Evolutionary conservation across 2,113 vertebrate genomes (phyloP).

Genomic region (Pomatostomus ruficeps): DNA sequence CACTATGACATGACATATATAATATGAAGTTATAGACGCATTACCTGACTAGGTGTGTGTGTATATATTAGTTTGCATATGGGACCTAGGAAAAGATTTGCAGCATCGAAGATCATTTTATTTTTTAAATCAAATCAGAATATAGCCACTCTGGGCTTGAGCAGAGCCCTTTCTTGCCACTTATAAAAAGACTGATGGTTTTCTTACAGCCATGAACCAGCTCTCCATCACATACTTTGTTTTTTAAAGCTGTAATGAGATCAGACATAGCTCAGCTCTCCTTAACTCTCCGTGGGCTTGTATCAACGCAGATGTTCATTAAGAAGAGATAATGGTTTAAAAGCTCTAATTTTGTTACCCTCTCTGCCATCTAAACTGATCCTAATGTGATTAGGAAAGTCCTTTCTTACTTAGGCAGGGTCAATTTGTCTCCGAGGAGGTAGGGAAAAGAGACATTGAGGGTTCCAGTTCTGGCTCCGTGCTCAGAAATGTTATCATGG

Average conservation of each 20-base stretch:
- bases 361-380: constrained; percentile 63
- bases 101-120: not conserved
- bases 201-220: not conserved
- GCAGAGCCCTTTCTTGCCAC: not conserved
- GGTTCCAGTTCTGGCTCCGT: constrained; percentile 24
- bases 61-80: not conserved
- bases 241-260: constrained; percentile 40
- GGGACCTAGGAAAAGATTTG: not conserved
- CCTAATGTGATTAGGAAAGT: constrained; percentile 71
- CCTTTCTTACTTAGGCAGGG: constrained; percentile 60
- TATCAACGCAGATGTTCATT: constrained; percentile 45
- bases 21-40: not conserved
- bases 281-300: not conserved
- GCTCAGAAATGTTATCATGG: constrained; percentile 57
- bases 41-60: not conserved
- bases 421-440: constrained; percentile 64
- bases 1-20: not conserved
- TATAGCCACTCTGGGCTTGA: not conserved
- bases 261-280: constrained; percentile 33
- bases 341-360: constrained; percentile 73
- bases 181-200: not conserved
- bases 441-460: not conserved
- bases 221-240: not conserved
- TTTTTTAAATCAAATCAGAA: not conserved
- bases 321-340: constrained; percentile 71